phyloP scores from a whole-genome alignment of 2,113 vertebrate species.

The Lagopus leucura region DNA sequence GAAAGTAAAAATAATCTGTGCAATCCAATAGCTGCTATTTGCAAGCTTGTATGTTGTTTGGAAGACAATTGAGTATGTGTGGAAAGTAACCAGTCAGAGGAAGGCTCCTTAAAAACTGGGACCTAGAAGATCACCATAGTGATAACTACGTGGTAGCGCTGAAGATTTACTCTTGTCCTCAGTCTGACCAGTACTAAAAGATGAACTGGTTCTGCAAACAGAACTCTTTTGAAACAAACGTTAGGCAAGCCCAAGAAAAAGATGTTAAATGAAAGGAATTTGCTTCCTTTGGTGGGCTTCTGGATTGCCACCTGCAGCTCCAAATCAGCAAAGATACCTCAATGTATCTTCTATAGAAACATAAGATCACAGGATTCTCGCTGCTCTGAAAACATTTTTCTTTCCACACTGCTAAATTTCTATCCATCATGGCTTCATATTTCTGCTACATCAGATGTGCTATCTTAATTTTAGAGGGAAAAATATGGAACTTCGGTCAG shows the following conservation, averaged over 20 bases:
- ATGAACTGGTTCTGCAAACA: background rate
- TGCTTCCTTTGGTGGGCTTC: background rate
- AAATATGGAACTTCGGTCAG: background rate
- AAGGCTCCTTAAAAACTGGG: background rate
- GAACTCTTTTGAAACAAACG: background rate
- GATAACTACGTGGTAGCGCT: background rate
- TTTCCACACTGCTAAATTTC: background rate
- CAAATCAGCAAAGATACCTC: background rate
- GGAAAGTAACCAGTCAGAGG: background rate
- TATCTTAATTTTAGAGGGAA: background rate
- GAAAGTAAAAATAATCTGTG: background rate
- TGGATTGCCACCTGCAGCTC: background rate
- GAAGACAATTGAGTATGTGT: rapidly evolving
- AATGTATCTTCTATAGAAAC: background rate
- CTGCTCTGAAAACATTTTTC: background rate
- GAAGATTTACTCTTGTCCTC: background rate
- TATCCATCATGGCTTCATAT: background rate
- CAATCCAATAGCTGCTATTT: background rate
- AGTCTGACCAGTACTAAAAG: background rate
- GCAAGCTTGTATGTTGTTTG: background rate
- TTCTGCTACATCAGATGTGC: background rate
- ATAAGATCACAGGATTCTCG: background rate
- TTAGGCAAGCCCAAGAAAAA: background rate
- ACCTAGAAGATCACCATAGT: background rate
- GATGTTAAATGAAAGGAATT: background rate